Conservation (phyloP, 2,888 invertebrate species). For the Tetropium fuscum region DNA sequence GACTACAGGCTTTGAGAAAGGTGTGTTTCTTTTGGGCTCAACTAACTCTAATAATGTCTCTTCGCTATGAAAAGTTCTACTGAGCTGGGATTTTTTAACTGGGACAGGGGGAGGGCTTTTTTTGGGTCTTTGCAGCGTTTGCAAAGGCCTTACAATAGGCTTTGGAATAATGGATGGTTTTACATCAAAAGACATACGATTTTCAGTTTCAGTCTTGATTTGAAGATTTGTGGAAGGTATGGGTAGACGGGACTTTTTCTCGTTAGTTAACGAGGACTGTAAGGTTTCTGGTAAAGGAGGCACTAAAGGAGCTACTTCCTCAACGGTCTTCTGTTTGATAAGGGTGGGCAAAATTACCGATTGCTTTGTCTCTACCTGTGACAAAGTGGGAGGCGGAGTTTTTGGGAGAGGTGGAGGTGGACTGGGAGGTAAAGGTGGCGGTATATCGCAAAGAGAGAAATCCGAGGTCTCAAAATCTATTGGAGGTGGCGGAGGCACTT, state of each 20-base stretch:
- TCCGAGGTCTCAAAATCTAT: constrained; percentile 36
- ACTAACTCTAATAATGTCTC: constrained; percentile 46
- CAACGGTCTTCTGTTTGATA: too few relatives aligned
- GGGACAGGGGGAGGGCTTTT: constrained; percentile 47
- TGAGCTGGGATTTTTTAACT: constrained; percentile 40
- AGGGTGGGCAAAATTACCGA: too few relatives aligned
- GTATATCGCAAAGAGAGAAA: constrained; percentile 6
- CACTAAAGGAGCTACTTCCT: constrained; percentile 29
- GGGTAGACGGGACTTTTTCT: not conserved
- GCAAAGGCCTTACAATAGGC: constrained; percentile 6
- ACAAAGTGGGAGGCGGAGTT: constrained; percentile 40
- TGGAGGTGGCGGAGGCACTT: constrained; percentile 49
- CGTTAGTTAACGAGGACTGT: not conserved
- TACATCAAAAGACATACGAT: constrained; percentile 4
- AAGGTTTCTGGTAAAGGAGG: constrained; percentile 13
- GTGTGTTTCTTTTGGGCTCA: constrained; percentile 3
- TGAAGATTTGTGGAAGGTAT: constrained; percentile 21
- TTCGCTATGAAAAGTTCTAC: constrained; percentile 43
- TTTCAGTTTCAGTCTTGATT: not conserved
- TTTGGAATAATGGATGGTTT: not conserved
- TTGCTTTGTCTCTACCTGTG: too few relatives aligned
- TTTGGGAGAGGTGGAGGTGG: constrained; percentile 42
- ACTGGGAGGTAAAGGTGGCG: constrained; percentile 20
- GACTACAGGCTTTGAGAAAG: constrained; percentile 30
- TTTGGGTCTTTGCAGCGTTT: constrained; percentile 33